Evolutionary conservation across 2,888 invertebrate genomes (phyloP).

Genomic region (Sialis lutaria): DNA sequence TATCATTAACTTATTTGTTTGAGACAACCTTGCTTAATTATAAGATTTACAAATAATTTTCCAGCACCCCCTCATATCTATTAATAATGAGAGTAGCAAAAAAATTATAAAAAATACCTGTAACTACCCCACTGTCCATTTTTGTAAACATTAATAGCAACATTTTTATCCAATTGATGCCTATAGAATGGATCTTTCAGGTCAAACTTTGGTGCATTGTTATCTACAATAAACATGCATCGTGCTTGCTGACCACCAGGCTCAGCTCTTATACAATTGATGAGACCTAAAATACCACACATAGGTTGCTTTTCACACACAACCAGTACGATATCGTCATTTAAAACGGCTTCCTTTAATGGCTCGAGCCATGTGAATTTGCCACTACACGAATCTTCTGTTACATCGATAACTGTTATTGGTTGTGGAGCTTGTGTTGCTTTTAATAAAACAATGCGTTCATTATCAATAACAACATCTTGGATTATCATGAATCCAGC

Average conservation of each 20-base stretch:
- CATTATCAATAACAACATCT: constrained; percentile 29
- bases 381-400: constrained; percentile 19
- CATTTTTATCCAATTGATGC: constrained; percentile 47
- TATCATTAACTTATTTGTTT: no score
- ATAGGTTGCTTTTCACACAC: constrained; percentile 41
- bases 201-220: constrained; percentile 45
- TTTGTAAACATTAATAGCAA: constrained; percentile 62
- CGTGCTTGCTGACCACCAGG: constrained; percentile 34
- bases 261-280: constrained; percentile 72
- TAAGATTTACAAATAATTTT: no score
- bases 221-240: constrained; percentile 44
- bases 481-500: constrained; percentile 31
- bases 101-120: constrained; percentile 7
- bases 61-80: no score
- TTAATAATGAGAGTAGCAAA: no score
- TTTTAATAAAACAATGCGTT: constrained; percentile 32
- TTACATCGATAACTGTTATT: constrained; percentile 29
- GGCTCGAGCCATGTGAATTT: constrained; percentile 34
- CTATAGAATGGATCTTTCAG: constrained; percentile 43
- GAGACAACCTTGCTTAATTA: no score
- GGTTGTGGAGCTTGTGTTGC: constrained; percentile 26
- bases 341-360: constrained; percentile 19
- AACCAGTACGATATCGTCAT: constrained; percentile 40
- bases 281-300: constrained; percentile 72
- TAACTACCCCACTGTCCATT: constrained; percentile 33